These are phyloP conservation scores for Setipinna tenuifilis DNA, from an alignment of 2,797 vertebrate species.

Conservation along the genomic window DNA sequence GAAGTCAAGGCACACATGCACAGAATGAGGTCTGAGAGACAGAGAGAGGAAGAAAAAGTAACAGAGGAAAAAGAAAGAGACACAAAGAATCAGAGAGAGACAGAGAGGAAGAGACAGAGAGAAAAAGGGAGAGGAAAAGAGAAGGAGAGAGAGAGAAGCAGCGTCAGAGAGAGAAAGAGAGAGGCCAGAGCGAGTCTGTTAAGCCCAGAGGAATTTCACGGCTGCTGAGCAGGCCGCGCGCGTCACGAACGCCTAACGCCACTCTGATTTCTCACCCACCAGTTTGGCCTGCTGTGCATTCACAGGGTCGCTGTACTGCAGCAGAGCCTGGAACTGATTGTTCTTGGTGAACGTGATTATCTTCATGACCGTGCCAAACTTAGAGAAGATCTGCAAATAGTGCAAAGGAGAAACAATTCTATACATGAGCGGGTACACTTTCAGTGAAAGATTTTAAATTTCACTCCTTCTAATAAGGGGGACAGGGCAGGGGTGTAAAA, in stretches of 20 bases:
- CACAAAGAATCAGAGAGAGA: too few species aligned
- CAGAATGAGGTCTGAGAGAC: not conserved
- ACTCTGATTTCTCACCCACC: constrained; percentile 71
- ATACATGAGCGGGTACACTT: not conserved
- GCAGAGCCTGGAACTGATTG: constrained; percentile 97
- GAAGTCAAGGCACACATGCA: constrained; percentile 5
- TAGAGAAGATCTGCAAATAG: constrained; percentile 93
- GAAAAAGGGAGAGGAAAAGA: too few species aligned
- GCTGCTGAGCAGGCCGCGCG: not conserved
- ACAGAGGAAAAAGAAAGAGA: too few species aligned
- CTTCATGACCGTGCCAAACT: constrained; percentile 98
- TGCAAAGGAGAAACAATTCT: constrained; percentile 32
- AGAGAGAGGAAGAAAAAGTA: not conserved
- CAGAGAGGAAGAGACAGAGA: too few species aligned
- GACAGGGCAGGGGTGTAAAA: too few species aligned
- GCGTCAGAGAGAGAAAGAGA: too few species aligned
- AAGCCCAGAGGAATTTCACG: constrained; percentile 22
- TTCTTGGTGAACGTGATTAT: constrained; percentile 99
- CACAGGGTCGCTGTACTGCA: constrained; percentile 92
- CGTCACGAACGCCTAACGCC: not conserved
- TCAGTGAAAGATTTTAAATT: not conserved
- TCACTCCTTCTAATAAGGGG: not conserved
- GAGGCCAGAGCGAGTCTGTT: not conserved
- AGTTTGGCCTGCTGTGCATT: constrained; percentile 96
- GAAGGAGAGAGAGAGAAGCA: too few species aligned